A percentile compares a stretch with the other conserved stretches of the same genome.
These are phyloP conservation scores for Xylophagus ater DNA, from an alignment of 2,888 invertebrate species.

Conservation along the genomic window DNA sequence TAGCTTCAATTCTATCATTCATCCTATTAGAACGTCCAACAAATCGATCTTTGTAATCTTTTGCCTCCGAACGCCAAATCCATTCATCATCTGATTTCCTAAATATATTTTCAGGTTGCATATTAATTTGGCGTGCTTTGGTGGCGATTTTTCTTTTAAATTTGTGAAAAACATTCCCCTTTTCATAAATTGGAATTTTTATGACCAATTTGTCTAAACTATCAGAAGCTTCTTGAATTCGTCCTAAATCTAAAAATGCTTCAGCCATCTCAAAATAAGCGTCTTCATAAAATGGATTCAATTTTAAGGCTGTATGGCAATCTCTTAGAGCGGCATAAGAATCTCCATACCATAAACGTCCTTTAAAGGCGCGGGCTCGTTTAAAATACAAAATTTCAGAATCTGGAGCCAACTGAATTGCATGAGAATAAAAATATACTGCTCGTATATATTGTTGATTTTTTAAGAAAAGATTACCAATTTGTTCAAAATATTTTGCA, in stretches of 20 bases:
- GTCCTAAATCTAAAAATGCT: slow-evolving; percentile 63
- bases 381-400: slow-evolving; percentile 78
- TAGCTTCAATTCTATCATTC: slow-evolving; percentile 96
- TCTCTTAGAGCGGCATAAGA: slow-evolving; percentile 84
- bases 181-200: slow-evolving; percentile 63
- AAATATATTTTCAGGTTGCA: slow-evolving; percentile 5
- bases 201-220: slow-evolving; percentile 60
- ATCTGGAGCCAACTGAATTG: slow-evolving; percentile 55
- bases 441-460: slow-evolving; percentile 47
- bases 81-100: slow-evolving; percentile 8
- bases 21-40: slow-evolving; percentile 97
- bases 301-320: slow-evolving; percentile 67
- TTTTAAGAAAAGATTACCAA: slow-evolving; percentile 39
- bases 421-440: slow-evolving; percentile 68
- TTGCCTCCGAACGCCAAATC: slow-evolving; percentile 46
- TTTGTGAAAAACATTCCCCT: slow-evolving; percentile 50
- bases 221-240: slow-evolving; percentile 60
- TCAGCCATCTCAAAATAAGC: slow-evolving; percentile 67
- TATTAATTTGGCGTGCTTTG: slow-evolving; percentile 9
- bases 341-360: slow-evolving; percentile 85
- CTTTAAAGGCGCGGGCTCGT: slow-evolving; percentile 74
- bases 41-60: slow-evolving; percentile 73
- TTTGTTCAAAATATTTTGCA: slow-evolving; percentile 52
- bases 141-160: slow-evolving; percentile 50
- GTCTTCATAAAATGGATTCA: slow-evolving; percentile 66